Percentiles rank a stretch among this genome's conserved stretches.
phyloP scores from a whole-genome alignment of 2,888 invertebrate genomes.

The Cheilosia variabilis region DNA sequence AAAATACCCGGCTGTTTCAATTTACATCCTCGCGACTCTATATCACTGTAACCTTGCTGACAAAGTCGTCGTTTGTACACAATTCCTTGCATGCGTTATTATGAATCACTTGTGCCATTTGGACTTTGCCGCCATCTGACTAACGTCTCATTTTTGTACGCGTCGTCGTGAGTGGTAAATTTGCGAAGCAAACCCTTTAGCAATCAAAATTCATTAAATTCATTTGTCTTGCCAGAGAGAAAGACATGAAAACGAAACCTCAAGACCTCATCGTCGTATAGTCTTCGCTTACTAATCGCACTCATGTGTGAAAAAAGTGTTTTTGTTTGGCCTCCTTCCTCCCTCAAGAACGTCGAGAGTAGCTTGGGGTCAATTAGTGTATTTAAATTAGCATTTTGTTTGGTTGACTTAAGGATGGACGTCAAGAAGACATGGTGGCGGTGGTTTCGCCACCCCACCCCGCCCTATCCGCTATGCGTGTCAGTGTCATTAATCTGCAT shows the following conservation, averaged over 20 bases:
- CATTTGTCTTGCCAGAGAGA: constrained; percentile 64
- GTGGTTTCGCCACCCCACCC: not conserved
- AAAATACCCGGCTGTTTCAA: constrained; percentile 53
- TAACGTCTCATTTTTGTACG: constrained; percentile 49
- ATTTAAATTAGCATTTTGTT: constrained; percentile 74
- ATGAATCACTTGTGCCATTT: constrained; percentile 64
- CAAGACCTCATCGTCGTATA: constrained; percentile 47
- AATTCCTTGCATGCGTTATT: constrained; percentile 19
- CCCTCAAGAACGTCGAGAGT: constrained; percentile 2
- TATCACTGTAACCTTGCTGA: constrained; percentile 53
- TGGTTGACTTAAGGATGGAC: constrained; percentile 70
- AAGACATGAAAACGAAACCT: constrained; percentile 24
- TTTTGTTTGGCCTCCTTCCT: constrained; percentile 61
- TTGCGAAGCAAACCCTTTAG: constrained; percentile 70
- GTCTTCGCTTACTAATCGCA: constrained; percentile 67
- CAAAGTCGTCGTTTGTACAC: constrained; percentile 43
- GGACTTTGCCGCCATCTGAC: constrained; percentile 60
- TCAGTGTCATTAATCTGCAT: constrained; percentile 75
- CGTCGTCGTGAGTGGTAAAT: constrained; percentile 66
- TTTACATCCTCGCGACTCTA: constrained; percentile 29
- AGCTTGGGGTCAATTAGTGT: constrained; percentile 72
- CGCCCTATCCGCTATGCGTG: constrained; percentile 19
- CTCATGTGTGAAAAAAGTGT: constrained; percentile 72
- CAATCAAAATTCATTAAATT: constrained; percentile 76
- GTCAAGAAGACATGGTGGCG: constrained; percentile 34